Conservation (phyloP, 2,888 invertebrate species). For the Tortricodes alternella region DNA sequence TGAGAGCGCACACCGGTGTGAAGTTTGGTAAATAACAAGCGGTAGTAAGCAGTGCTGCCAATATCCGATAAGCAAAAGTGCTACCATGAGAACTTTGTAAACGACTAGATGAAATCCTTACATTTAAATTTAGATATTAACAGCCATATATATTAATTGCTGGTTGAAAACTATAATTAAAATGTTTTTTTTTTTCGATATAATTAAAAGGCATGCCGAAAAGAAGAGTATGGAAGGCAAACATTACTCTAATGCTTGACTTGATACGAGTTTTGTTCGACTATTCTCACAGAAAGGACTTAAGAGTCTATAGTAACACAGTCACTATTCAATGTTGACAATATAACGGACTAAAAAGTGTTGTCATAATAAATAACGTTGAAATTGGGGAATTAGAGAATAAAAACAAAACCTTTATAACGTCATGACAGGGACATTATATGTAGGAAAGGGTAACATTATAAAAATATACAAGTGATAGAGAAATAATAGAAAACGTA, state of each 20-base stretch:
- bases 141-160: too few relatives aligned
- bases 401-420: conserved; percentile 4
- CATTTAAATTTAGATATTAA: too few relatives aligned
- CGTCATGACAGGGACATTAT: background rate
- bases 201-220: too few relatives aligned
- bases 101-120: background rate
- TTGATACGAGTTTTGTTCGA: too few relatives aligned
- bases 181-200: too few relatives aligned
- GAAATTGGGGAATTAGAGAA: background rate
- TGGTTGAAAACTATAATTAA: too few relatives aligned
- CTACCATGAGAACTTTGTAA: conserved; percentile 19
- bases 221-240: too few relatives aligned
- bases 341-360: conserved; percentile 7
- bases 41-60: conserved; percentile 46
- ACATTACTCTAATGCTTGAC: too few relatives aligned
- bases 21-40: conserved; percentile 74
- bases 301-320: conserved; percentile 17
- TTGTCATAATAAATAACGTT: conserved; percentile 3
- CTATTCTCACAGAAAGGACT: too few relatives aligned
- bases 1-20: conserved; percentile 65
- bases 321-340: conserved; percentile 2
- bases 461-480: background rate
- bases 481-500: background rate
- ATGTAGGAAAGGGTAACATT: conserved; percentile 8
- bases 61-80: conserved; percentile 33